Conservation (phyloP, 2,797 vertebrate species). For the Phrynocephalus forsythii region DNA sequence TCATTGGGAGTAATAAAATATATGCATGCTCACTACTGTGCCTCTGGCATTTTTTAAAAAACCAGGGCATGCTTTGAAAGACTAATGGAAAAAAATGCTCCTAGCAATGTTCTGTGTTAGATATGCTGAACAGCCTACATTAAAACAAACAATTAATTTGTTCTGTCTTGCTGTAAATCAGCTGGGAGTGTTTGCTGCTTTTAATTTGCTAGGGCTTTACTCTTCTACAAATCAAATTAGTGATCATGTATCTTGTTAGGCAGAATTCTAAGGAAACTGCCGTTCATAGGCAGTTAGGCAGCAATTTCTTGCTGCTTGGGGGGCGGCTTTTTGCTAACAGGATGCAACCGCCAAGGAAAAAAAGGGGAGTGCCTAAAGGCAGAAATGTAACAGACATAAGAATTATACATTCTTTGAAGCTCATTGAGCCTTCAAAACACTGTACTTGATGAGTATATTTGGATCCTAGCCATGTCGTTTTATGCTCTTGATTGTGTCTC, state of each 20-base stretch:
- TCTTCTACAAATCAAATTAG: conserved; percentile 65
- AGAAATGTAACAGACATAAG: conserved; percentile 45
- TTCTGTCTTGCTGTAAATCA: conserved; percentile 56
- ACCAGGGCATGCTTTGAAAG: conserved; percentile 9
- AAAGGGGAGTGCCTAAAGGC: conserved; percentile 51
- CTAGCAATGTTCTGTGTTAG: conserved; percentile 33
- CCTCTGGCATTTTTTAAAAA: neutral
- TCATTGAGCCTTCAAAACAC: conserved; percentile 56
- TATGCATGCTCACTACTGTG: conserved; percentile 28
- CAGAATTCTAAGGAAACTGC: conserved; percentile 52
- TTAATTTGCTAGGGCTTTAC: conserved; percentile 57
- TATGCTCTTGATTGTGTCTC: conserved; percentile 59
- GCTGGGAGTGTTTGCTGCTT: conserved; percentile 56
- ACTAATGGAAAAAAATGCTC: conserved; percentile 31
- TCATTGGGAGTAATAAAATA: conserved; percentile 3
- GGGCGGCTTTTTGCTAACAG: conserved; percentile 64
- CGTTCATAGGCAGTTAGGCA: conserved; percentile 61
- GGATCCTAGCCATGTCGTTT: conserved; percentile 52
- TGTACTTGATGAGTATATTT: conserved; percentile 61
- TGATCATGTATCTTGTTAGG: conserved; percentile 56
- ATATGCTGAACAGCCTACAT: conserved; percentile 56
- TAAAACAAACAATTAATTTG: conserved; percentile 53
- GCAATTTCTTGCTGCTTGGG: conserved; percentile 49
- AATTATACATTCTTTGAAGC: conserved; percentile 56
- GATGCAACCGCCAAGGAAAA: conserved; percentile 48